These are phyloP conservation scores for Pseudochromis fuscus DNA, from an alignment of 2,797 vertebrate species.

Conservation along the genomic window DNA sequence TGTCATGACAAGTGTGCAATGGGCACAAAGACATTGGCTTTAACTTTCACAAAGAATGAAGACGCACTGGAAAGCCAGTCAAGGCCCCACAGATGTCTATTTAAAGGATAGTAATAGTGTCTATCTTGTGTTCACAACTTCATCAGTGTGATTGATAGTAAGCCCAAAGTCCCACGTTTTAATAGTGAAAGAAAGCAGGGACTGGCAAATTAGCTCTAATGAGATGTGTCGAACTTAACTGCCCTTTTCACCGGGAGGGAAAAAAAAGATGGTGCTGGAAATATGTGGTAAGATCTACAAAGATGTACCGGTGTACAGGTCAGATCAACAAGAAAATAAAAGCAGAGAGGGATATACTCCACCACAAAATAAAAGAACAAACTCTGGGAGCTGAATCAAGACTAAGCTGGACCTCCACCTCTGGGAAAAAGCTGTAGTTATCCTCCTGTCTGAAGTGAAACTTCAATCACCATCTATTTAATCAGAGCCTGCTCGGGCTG, in stretches of 20 bases:
- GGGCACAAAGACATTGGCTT: constrained; percentile 38
- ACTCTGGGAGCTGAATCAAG: constrained; percentile 44
- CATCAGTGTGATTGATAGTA: constrained; percentile 8
- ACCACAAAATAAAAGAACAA: constrained; percentile 46
- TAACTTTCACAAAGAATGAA: constrained; percentile 37
- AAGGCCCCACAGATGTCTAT: constrained; percentile 33
- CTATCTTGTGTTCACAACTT: constrained; percentile 20
- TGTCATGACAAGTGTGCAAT: constrained; percentile 60
- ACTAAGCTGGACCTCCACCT: constrained; percentile 43
- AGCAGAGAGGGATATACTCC: constrained; percentile 43
- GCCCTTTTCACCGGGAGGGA: neutral
- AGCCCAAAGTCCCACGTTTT: constrained; percentile 20
- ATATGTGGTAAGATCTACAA: constrained; percentile 10
- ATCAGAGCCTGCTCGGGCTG: constrained; percentile 65
- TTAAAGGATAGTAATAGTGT: constrained; percentile 36
- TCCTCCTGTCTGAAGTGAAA: constrained; percentile 66
- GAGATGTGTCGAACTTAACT: neutral
- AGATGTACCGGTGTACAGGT: constrained; percentile 14
- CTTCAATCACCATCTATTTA: constrained; percentile 77
- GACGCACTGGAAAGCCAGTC: constrained; percentile 27
- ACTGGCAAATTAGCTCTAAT: constrained; percentile 18
- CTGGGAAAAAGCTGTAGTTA: constrained; percentile 52
- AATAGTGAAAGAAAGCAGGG: constrained; percentile 20
- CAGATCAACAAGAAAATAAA: constrained; percentile 35
- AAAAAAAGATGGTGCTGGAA: constrained; percentile 3